Evolutionary conservation across 92 coral and sea anemone species (phyloP).

Genomic region (Desmophyllum pertusum): DNA sequence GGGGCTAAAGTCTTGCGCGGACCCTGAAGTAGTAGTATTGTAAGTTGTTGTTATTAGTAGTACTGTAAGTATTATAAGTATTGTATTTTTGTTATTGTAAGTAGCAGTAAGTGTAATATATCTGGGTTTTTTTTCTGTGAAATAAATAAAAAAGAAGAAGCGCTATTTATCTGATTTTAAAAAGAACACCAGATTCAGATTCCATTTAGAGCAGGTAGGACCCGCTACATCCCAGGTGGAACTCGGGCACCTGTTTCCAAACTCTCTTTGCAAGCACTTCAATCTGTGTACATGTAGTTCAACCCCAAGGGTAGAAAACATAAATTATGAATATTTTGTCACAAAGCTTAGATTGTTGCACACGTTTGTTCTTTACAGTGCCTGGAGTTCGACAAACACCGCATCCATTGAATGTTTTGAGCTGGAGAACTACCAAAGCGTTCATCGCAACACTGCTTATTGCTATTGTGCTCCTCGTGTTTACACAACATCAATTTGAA

Average conservation of each 20-base stretch:
- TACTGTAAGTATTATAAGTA: too few relatives aligned
- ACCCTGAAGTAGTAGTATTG: too few relatives aligned
- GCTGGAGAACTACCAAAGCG: neutral
- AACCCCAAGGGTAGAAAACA: neutral
- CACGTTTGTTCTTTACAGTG: neutral
- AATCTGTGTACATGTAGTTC: neutral
- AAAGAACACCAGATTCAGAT: neutral
- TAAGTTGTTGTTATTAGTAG: too few relatives aligned
- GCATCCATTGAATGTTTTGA: neutral
- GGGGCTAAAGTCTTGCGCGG: too few relatives aligned
- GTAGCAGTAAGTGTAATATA: too few relatives aligned
- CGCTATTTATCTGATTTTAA: neutral
- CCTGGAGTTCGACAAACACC: neutral
- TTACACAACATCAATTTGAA: neutral
- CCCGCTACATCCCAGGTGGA: conserved; percentile 2
- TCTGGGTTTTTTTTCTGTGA: too few relatives aligned
- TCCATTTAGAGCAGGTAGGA: neutral
- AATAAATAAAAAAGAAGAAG: too few relatives aligned
- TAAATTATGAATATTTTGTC: neutral
- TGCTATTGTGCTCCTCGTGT: neutral
- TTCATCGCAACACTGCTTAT: neutral
- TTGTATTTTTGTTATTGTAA: too few relatives aligned
- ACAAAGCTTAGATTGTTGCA: neutral
- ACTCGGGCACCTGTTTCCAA: neutral
- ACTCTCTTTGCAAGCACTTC: neutral